These are phyloP conservation scores for Lampropteryx suffumata DNA, from an alignment of 2,888 invertebrate genomes.

Conservation along the genomic window DNA sequence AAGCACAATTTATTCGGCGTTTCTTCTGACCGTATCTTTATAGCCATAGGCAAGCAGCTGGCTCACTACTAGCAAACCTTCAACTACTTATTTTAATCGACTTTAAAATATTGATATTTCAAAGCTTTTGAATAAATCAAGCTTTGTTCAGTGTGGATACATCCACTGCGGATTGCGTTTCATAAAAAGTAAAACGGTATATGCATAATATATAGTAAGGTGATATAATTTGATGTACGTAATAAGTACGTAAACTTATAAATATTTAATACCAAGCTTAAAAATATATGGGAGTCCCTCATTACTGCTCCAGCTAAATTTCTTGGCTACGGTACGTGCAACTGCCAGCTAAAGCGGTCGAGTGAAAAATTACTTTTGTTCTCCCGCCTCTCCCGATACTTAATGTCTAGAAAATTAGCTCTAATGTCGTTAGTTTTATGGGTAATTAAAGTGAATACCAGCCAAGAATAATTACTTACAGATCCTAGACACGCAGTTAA, in stretches of 20 bases:
- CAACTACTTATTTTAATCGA: too few species aligned
- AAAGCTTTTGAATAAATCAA: too few species aligned
- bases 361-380: constrained; percentile 41
- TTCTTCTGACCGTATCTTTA: constrained; percentile 25
- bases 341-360: constrained; percentile 26
- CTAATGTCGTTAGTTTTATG: constrained; percentile 31
- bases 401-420: constrained; percentile 33
- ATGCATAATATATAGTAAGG: too few species aligned
- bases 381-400: constrained; percentile 24
- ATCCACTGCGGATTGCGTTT: too few species aligned
- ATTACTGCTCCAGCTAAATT: constrained; percentile 2
- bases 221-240: too few species aligned
- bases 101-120: too few species aligned
- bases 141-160: neutral
- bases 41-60: constrained; percentile 8
- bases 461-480: constrained; percentile 10
- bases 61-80: neutral
- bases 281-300: too few species aligned
- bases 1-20: constrained; percentile 25
- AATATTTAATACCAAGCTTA: too few species aligned
- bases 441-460: constrained; percentile 12
- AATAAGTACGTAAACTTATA: too few species aligned
- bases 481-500: constrained; percentile 4
- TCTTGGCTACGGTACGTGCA: neutral
- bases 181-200: too few species aligned